Percentiles rank a stretch among this genome's conserved stretches.
phyloP scores from a whole-genome alignment of 35 echinoderm and acorn worm genomes.

The Diadema setosum region DNA sequence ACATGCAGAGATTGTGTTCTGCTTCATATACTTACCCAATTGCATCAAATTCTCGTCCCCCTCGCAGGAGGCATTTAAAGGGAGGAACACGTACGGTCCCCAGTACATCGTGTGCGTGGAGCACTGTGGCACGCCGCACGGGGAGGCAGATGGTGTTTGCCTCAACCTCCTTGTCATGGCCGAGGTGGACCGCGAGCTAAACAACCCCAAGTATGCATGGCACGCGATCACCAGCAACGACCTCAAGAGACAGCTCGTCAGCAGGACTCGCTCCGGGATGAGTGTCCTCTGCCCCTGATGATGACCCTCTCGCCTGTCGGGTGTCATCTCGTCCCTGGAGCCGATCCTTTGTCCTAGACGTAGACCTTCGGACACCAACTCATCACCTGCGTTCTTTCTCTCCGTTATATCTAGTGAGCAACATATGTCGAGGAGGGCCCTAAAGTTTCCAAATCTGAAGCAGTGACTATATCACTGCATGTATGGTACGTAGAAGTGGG shows the following conservation, averaged over 20 bases:
- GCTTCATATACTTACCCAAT: no score
- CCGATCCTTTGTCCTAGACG: no score
- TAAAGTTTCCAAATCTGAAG: no score
- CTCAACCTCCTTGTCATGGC: slow-evolving; percentile 60
- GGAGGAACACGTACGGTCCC: slow-evolving; percentile 59
- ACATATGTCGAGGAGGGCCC: no score
- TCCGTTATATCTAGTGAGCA: no score
- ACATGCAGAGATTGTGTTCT: no score
- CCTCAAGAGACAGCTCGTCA: slow-evolving; percentile 39
- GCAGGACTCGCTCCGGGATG: background rate
- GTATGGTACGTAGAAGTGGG: no score
- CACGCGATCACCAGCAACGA: slow-evolving; percentile 64
- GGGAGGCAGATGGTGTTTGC: slow-evolving; percentile 75
- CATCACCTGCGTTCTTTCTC: no score
- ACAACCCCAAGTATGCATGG: slow-evolving; percentile 78
- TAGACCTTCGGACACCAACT: no score
- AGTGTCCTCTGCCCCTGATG: background rate
- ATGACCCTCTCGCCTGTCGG: no score
- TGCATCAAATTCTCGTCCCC: background rate
- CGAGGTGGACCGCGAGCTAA: slow-evolving; percentile 74
- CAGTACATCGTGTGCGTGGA: slow-evolving; percentile 64
- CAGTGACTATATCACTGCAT: no score
- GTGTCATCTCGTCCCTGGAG: no score
- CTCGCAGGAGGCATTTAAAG: slow-evolving; percentile 74
- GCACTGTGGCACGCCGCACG: slow-evolving; percentile 66